Conservation (phyloP, 2,888 invertebrate genomes). For the Zygaena filipendulae region DNA sequence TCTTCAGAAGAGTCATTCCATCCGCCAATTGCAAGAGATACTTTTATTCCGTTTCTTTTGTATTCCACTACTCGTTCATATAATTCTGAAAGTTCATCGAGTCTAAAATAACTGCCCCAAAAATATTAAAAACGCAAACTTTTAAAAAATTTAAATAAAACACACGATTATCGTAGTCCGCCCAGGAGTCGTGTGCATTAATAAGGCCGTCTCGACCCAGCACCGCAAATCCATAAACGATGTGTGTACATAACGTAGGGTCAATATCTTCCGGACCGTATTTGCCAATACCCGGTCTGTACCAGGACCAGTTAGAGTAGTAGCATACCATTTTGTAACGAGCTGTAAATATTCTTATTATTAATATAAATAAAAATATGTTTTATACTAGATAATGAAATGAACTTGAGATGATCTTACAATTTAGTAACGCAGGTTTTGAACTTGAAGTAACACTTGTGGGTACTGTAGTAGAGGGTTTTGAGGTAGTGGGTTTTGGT, state of each 20-base stretch:
- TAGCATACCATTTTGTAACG: conserved; percentile 88
- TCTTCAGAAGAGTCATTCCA: conserved; percentile 95
- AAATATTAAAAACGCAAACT: too few relatives aligned
- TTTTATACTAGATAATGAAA: too few relatives aligned
- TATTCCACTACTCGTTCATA: conserved; percentile 85
- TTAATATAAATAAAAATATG: too few relatives aligned
- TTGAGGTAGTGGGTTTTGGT: conserved; percentile 20
- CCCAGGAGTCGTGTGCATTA: conserved; percentile 90
- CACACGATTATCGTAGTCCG: conserved; percentile 88
- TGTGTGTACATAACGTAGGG: conserved; percentile 88
- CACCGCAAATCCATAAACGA: conserved; percentile 95
- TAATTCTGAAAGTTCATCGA: conserved; percentile 77
- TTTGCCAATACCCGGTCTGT: conserved; percentile 82
- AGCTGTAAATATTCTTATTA: conserved; percentile 71
- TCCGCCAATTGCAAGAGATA: conserved; percentile 90
- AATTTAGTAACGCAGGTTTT: conserved; percentile 39
- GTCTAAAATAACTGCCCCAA: not conserved
- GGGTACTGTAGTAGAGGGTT: conserved; percentile 31
- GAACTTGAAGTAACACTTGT: conserved; percentile 33
- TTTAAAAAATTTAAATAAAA: conserved; percentile 4
- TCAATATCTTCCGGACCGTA: conserved; percentile 89
- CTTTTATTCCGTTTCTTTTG: conserved; percentile 84
- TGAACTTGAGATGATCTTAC: too few relatives aligned
- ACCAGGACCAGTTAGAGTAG: conserved; percentile 96
- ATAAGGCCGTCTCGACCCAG: conserved; percentile 82